Evolutionary conservation across 2,797 vertebrate genomes (phyloP).

Genomic region (Rhincodon typus): DNA sequence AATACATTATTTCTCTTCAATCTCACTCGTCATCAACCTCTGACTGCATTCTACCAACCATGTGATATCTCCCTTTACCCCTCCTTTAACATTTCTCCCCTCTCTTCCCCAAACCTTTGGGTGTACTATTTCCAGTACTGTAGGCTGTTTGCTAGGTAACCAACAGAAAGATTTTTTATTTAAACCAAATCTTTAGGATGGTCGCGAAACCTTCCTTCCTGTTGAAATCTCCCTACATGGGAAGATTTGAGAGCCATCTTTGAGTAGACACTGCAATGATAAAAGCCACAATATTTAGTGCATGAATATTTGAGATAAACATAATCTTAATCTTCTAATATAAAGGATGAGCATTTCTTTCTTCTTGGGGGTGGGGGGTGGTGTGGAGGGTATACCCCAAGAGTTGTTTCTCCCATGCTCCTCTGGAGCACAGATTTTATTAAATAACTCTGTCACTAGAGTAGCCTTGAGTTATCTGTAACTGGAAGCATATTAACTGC

Average conservation of each 20-base stretch:
- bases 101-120: not conserved
- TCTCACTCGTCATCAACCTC: not conserved
- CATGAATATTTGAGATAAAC: not conserved
- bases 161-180: not conserved
- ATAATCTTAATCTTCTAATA: not conserved
- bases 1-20: not conserved
- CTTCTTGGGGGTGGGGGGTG: not conserved
- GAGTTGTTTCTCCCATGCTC: not conserved
- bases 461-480: not conserved
- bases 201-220: not conserved
- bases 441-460: not conserved
- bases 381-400: not conserved
- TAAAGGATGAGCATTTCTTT: not conserved
- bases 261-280: no score
- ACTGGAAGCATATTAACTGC: not conserved
- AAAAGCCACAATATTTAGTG: not conserved
- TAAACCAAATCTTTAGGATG: not conserved
- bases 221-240: no score
- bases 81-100: not conserved
- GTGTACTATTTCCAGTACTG: not conserved
- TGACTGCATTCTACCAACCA: not conserved
- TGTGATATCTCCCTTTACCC: not conserved
- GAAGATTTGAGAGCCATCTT: not conserved
- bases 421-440: not conserved
- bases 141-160: not conserved